These are phyloP conservation scores for Koerneria pararmatus DNA, from an alignment of 2,888 invertebrate genomes.

Conservation along the genomic window DNA sequence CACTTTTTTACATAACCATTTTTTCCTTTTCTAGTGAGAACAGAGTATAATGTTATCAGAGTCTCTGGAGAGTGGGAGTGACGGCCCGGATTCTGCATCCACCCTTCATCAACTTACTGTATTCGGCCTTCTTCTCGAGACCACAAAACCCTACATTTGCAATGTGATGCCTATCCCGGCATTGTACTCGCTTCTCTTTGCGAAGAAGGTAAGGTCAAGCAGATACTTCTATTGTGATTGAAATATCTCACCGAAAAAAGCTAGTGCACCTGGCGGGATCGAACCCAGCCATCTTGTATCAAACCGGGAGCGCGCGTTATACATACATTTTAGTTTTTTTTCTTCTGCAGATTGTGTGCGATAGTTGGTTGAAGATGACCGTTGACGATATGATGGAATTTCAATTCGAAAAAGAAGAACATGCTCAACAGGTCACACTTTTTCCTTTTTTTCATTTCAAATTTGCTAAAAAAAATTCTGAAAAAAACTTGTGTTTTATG, in stretches of 20 bases:
- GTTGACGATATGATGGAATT: constrained; percentile 40
- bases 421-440: constrained; percentile 31
- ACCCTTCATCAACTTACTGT: constrained; percentile 42
- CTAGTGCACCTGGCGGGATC: too few relatives aligned
- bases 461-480: too few relatives aligned
- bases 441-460: too few relatives aligned
- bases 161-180: constrained; percentile 44
- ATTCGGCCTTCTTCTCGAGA: constrained; percentile 52
- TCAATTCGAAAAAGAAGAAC: constrained; percentile 27
- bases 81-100: constrained; percentile 27
- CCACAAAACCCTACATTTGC: constrained; percentile 48
- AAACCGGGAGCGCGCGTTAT: background rate
- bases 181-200: constrained; percentile 32
- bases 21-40: too few relatives aligned
- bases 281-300: background rate
- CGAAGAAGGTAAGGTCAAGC: constrained; percentile 35
- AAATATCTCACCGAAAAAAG: too few relatives aligned
- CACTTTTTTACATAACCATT: too few relatives aligned
- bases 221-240: too few relatives aligned
- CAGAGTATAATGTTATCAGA: too few relatives aligned
- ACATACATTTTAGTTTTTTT: background rate
- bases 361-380: constrained; percentile 24
- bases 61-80: constrained; percentile 24
- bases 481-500: too few relatives aligned
- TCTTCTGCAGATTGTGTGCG: constrained; percentile 26